Evolutionary conservation across 2,797 vertebrate genomes (phyloP).

Genomic region (Vireo griseus): DNA sequence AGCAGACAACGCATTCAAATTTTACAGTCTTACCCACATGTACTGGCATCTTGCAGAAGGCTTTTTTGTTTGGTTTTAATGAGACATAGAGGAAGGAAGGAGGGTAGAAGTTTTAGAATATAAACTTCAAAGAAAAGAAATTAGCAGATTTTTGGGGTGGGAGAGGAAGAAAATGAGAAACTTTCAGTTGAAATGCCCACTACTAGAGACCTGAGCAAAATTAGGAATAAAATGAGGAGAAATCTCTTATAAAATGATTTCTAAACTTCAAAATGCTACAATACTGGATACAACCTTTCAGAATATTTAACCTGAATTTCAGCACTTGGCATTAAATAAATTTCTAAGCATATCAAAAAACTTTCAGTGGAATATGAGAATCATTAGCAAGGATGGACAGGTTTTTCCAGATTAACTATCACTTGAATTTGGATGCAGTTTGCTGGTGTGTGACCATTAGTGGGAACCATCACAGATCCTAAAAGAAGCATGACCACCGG

Average conservation of each 20-base stretch:
- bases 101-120: not conserved
- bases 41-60: not conserved
- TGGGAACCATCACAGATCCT: not conserved
- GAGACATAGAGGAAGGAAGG: not conserved
- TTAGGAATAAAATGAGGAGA: not conserved
- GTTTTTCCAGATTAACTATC: not conserved
- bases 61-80: not conserved
- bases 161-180: not conserved
- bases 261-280: not conserved
- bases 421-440: not conserved
- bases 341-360: not conserved
- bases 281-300: not conserved
- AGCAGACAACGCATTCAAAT: not conserved
- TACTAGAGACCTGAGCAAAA: not conserved
- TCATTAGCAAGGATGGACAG: not conserved
- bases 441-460: not conserved
- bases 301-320: not conserved
- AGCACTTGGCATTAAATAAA: not conserved
- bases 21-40: not conserved
- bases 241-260: not conserved
- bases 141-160: not conserved
- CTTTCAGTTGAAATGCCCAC: not conserved
- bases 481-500: not conserved
- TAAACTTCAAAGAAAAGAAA: not conserved
- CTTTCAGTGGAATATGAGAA: not conserved